Evolutionary conservation across 2,797 vertebrate genomes (phyloP).

Genomic region (Cyprinella venusta): DNA sequence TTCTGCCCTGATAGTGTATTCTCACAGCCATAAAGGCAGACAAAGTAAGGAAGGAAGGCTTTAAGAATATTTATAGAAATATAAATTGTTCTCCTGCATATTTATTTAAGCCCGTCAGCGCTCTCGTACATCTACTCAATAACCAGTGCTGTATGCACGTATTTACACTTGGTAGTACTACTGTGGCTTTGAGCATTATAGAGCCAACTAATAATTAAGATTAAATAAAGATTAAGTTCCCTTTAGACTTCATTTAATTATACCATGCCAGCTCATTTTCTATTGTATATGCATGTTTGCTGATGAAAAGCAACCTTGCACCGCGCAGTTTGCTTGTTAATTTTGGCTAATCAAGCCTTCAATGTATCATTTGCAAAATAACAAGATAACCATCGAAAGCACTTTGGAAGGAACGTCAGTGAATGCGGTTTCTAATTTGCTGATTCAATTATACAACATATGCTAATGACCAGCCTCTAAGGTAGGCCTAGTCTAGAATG

Average conservation of each 20-base stretch:
- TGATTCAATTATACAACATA: slow-evolving; percentile 73
- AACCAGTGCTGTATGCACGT: slow-evolving; percentile 17
- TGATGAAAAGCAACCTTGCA: slow-evolving; percentile 34
- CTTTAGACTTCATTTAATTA: slow-evolving; percentile 39
- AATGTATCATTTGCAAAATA: slow-evolving; percentile 57
- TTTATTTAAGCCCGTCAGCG: slow-evolving; percentile 1
- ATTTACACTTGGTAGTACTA: slow-evolving; percentile 30
- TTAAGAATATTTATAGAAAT: slow-evolving; percentile 18
- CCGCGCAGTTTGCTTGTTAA: slow-evolving; percentile 40
- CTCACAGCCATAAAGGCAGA: background rate
- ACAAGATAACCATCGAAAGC: slow-evolving; percentile 61
- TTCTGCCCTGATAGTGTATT: background rate
- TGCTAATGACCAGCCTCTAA: slow-evolving; percentile 67
- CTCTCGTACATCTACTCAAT: background rate
- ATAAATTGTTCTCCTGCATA: slow-evolving; percentile 4
- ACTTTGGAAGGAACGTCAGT: slow-evolving; percentile 56
- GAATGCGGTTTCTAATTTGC: slow-evolving; percentile 60
- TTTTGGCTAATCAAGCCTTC: slow-evolving; percentile 54
- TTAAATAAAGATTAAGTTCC: slow-evolving; percentile 42
- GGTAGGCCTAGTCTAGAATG: slow-evolving; percentile 60
- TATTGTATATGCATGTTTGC: slow-evolving; percentile 41
- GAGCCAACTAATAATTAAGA: slow-evolving; percentile 41
- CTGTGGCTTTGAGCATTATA: slow-evolving; percentile 27
- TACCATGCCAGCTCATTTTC: slow-evolving; percentile 13
- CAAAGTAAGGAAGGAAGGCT: background rate